A percentile compares a stretch with the other conserved stretches of the same genome.
phyloP scores from a whole-genome alignment of 30 jellyfish, hydroid and myxozoan species.

The Chironex yamaguchii region DNA sequence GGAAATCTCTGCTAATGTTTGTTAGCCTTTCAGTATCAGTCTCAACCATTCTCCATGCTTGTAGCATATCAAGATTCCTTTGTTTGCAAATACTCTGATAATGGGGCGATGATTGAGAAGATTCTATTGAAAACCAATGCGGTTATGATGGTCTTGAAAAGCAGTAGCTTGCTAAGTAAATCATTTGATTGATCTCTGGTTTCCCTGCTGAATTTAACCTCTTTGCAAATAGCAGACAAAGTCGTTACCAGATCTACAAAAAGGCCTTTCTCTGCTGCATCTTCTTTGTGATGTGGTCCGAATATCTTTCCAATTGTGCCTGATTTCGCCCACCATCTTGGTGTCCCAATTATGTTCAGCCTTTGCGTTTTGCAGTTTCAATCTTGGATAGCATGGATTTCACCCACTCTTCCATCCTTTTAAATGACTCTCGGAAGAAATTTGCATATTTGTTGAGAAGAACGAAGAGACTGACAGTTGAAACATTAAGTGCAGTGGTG shows the following conservation, averaged over 20 bases:
- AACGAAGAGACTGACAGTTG: constrained; percentile 16
- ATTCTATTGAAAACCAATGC: constrained; percentile 21
- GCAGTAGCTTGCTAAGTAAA: too few species aligned
- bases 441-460: constrained; percentile 5
- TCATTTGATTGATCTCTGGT: too few species aligned
- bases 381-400: constrained; percentile 1
- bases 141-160: constrained; percentile 12
- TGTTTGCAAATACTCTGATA: constrained; percentile 44
- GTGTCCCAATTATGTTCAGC: background rate
- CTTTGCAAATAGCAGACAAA: too few species aligned
- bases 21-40: constrained; percentile 20
- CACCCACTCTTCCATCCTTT: constrained; percentile 50
- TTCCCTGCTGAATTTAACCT: too few species aligned
- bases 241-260: constrained; percentile 15
- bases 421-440: constrained; percentile 18
- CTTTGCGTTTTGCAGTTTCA: background rate
- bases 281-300: constrained; percentile 1
- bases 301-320: background rate
- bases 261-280: constrained; percentile 2
- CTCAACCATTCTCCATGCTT: constrained; percentile 49
- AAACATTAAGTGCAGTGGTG: constrained; percentile 24
- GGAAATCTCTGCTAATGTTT: too few species aligned
- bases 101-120: constrained; percentile 19
- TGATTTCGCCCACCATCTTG: constrained; percentile 20
- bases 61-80: constrained; percentile 40